Evolutionary conservation across 2,888 invertebrate species (phyloP).

Genomic region (Oscheius onirici): DNA sequence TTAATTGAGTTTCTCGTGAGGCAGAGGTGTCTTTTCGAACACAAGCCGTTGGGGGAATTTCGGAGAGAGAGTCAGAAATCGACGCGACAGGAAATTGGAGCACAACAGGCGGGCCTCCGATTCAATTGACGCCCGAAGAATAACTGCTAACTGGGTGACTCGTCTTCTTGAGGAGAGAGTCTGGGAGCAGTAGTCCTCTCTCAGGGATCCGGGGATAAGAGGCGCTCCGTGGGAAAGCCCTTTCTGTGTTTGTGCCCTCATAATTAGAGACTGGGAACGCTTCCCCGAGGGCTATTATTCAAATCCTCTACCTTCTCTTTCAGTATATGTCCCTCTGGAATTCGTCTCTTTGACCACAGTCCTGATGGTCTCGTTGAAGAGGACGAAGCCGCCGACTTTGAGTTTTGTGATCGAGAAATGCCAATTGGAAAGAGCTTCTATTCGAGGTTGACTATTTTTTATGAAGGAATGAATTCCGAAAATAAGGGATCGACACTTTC

Average conservation of each 20-base stretch:
- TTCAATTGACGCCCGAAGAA: conserved; percentile 12
- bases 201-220: not conserved
- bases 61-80: conserved; percentile 1
- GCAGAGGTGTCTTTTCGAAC: not conserved
- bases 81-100: conserved; percentile 20
- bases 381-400: conserved; percentile 46
- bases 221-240: conserved; percentile 2
- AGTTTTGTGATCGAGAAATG: conserved; percentile 54
- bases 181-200: not conserved
- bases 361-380: conserved; percentile 48
- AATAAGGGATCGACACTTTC: conserved; percentile 44
- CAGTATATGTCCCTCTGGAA: not conserved
- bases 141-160: conserved; percentile 25
- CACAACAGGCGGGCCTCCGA: conserved; percentile 18
- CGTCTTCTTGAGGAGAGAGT: not conserved
- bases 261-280: conserved; percentile 5
- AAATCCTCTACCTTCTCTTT: not conserved
- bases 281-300: too few species aligned
- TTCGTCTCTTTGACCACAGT: conserved; percentile 48
- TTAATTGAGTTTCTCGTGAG: not conserved
- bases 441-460: conserved; percentile 39
- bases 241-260: not conserved
- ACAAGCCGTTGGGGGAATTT: not conserved
- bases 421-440: conserved; percentile 42
- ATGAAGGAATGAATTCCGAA: not conserved